Evolutionary conservation across 1,140 invertebrate genomes (phyloP).

Genomic region (Rhopalosiphum maidis): DNA sequence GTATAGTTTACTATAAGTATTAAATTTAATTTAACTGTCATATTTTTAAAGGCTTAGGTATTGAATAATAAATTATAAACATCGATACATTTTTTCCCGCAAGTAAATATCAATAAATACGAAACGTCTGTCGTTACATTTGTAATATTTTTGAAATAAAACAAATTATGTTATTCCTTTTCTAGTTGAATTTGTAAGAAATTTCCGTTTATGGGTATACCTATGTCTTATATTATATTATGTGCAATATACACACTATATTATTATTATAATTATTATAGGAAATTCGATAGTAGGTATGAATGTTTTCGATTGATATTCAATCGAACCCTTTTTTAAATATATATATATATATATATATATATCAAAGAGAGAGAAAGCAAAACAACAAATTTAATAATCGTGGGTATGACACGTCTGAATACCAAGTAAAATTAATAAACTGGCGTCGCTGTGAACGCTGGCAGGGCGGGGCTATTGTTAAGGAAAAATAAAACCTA

Average conservation of each 20-base stretch:
- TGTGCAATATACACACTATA: neutral
- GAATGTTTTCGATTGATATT: neutral
- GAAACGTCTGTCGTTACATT: neutral
- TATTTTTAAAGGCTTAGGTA: neutral
- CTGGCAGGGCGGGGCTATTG: slow-evolving; percentile 49
- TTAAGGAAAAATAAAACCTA: slow-evolving; percentile 49
- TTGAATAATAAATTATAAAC: neutral
- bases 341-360: neutral
- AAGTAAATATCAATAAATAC: neutral
- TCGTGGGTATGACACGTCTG: slow-evolving; percentile 37
- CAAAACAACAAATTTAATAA: slow-evolving; percentile 33
- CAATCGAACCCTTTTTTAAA: slow-evolving; percentile 13
- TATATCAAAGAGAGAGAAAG: slow-evolving; percentile 4
- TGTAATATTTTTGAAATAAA: neutral
- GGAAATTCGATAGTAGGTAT: neutral
- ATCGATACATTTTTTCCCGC: neutral
- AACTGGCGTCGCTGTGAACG: slow-evolving; percentile 34
- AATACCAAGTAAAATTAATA: slow-evolving; percentile 50
- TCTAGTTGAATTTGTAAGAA: neutral
- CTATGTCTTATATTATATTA: neutral
- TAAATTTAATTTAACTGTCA: neutral
- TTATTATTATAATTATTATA: slow-evolving; percentile 7
- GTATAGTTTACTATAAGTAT: neutral
- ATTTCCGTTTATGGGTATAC: neutral
- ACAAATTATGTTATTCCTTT: neutral